Evolutionary conservation across 2,888 invertebrate species (phyloP), one percentile per base, ranked within the genome.

Genomic region (Hesperia comma): DNA sequence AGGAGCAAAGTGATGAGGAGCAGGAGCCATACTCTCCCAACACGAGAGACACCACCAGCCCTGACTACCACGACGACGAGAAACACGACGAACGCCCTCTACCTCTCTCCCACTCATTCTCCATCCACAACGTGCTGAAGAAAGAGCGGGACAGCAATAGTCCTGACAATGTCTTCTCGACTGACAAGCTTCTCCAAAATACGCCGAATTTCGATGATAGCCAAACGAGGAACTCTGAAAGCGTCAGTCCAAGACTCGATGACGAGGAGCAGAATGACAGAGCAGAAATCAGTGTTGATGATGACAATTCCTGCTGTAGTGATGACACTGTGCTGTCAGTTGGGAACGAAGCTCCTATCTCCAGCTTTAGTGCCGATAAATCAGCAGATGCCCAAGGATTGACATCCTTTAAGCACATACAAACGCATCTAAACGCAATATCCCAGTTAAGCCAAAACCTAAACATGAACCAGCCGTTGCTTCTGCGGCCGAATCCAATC

Each of bases 281-380:
- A 75, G 85, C 88, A 14, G 91, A 91, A 71, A 90, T 92, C 40
- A 92, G 93, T 69, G 87, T 93, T 14, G 93, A 91, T 68, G 92
- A 91, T 67, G 94, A 94, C 17, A 93, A 94, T 70, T 96, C 95
- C 69, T 95, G 95, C 72, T 95, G 95, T 74, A 95, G 95, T 75
- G 96, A 96, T 76, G 96, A 96, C 78, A 97, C 97, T 53, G 97
- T 96, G 4, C 81, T 97, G 40, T 97, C 96, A 74, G 97, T 97
- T 71, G 96, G 97, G 6, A 96, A 96, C 79, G 97, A 97, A 76
- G 95, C 94, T 1, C 93, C 94, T 21, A 88, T 94, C 7, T 91
- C 93, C 2, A 82, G 76, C 43, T 88, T 80, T 33, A 71, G 72
- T n/a, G 72, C 72, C 14, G 84, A 84, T 3, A 84, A 87, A 46